Evolutionary conservation across 2,797 vertebrate genomes (phyloP), one percentile per base, ranked within the genome.

Genomic region (Strix occidentalis): DNA sequence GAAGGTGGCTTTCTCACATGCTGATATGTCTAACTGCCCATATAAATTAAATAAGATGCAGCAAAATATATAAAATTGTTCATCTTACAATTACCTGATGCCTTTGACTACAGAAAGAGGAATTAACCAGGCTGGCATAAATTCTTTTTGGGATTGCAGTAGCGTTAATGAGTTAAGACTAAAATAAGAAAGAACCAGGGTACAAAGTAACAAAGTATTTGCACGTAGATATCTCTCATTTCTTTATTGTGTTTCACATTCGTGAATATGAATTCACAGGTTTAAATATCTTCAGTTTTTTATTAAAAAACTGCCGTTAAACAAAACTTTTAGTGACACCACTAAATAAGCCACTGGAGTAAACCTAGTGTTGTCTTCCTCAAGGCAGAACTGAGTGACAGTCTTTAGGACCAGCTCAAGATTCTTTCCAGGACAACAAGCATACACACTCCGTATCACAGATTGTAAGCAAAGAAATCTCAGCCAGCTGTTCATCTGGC

Each of bases 31-130:
- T 97, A 97, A 96, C 85, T 87, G 85, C 51, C 96, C 91, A 72
- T 91, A 71, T 95, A 98, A 97, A 97, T 97, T 97, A 97, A 97
- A 90, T 97, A 97, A 97, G 60, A 93, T 90, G 58, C 94, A 97
- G 65, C 45, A 94, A 98, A 98, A 97, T 92, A 93, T 78, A 74
- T 93, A 96, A 97, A 96, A 94, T 82, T 92, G 53, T 91, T 97
- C 91, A 91, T 97, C 86, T 95, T 95, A 87, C 56, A 71, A 71
- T 90, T 95, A 92, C 80, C 50, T 95, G 29, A 35, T 93, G 63
- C 70, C 45, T 95, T 86, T 96, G 64, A 95, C 83, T 93, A 94
- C 83, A 96, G 66, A 87, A 91, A 93, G 64, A 84, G 31, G 64
- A 92, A 91, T 92, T 96, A 97, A 92, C 54, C 18, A 78, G 16